Evolutionary conservation across 2,113 vertebrate genomes (phyloP), one percentile per base, ranked within the genome.

Genomic region (Tachysurus fulvidraco): DNA sequence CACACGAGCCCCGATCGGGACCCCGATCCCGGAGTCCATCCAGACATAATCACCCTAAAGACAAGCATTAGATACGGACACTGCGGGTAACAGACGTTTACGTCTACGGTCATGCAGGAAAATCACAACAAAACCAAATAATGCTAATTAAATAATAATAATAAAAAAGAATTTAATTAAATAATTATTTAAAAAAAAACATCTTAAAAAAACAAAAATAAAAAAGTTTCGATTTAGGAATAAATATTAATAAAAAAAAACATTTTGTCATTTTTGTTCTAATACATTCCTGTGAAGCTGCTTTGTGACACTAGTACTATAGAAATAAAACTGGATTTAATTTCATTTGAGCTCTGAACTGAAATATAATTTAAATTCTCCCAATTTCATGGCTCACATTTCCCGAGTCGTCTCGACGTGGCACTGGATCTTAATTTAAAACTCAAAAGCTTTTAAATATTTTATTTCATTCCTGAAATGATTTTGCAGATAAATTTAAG

Each of bases 41-140:
- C 98, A 99, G 73, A 99, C 95, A 83, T 97, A 96, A 74, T 99
- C 97, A 67, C 97, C 98, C 98, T 99, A 88, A 60, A 85, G 78
- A 85, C 28, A 88, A 57, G 19, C 81, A 60, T 21, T 13, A 12
- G 23, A 4, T n/a, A 7, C 25, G 21, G 5, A 44, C 21, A 25
- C 0, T 0, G 21, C 25, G 41, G 12, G 44, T 21, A 64, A 46
- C 62, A 11, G 5, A 10, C 11, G 44, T 54, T 3, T 28, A 36
- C 36, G 46, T 50, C 17, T 5, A 54, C 28, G 21, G 25, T 25
- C 12, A 25, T 14, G 10, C 1, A 50, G 46, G 0, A 11, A 44
- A n/a, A 25, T 74, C 41, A 46, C 11, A 0, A 30, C 13, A 16
- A 67, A 67, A 30, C 0, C 13, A 64, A n/a, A n/a, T n/a, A 12